Conservation (phyloP, 2,888 invertebrate genomes). For the Eupithecia abbreviata region DNA sequence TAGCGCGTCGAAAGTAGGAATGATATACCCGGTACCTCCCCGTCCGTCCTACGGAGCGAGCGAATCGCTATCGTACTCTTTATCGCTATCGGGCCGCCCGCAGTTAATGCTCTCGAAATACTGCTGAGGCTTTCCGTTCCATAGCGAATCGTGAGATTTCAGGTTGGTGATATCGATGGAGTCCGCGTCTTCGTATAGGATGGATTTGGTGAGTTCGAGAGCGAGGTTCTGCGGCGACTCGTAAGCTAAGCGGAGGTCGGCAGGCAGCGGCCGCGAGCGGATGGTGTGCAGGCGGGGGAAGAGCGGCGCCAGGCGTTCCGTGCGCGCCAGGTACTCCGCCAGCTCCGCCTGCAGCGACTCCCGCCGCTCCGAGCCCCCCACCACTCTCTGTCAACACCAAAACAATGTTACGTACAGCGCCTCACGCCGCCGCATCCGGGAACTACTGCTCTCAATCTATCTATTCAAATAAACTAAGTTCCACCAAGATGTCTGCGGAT, state of each 20-base stretch:
- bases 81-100: conserved; percentile 46
- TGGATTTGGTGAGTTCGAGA: conserved; percentile 61
- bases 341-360: conserved; percentile 40
- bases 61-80: conserved; percentile 69
- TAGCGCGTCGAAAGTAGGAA: conserved; percentile 52
- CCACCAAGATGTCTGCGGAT: not conserved
- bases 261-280: conserved; percentile 67
- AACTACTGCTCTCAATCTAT: conserved; percentile 9
- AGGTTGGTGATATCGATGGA: conserved; percentile 56
- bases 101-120: conserved; percentile 88
- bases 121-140: conserved; percentile 79
- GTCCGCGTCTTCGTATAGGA: conserved; percentile 70
- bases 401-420: conserved; percentile 28
- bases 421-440: conserved; percentile 12
- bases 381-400: conserved; percentile 44
- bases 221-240: conserved; percentile 70
- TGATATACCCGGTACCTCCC: conserved; percentile 32
- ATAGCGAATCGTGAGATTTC: conserved; percentile 78
- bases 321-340: conserved; percentile 72
- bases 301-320: conserved; percentile 66
- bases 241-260: conserved; percentile 56
- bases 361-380: conserved; percentile 24
- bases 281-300: conserved; percentile 53
- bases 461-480: conserved; percentile 7
- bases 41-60: conserved; percentile 50